Evolutionary conservation across 2,888 invertebrate genomes (phyloP).

Genomic region (Zonitis immaculata): DNA sequence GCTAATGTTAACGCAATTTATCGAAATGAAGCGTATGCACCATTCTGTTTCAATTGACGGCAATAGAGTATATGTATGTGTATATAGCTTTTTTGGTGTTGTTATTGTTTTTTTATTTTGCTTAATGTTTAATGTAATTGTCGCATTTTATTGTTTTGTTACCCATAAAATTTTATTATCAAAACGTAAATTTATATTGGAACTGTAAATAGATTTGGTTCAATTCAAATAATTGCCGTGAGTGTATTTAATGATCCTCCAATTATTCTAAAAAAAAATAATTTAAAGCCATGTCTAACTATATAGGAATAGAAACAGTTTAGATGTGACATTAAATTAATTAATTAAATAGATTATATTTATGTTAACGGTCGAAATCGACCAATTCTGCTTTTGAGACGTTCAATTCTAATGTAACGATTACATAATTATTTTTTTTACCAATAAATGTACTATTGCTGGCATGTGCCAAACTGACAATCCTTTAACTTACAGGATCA

Average conservation of each 20-base stretch:
- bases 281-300: no score
- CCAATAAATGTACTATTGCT: background rate
- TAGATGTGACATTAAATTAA: no score
- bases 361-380: no score
- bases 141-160: background rate
- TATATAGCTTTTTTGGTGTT: background rate
- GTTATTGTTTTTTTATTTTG: conserved; percentile 1
- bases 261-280: conserved; percentile 1
- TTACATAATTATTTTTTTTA: no score
- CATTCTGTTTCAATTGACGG: no score
- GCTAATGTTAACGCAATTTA: no score
- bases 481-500: conserved; percentile 31
- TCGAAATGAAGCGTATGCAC: no score
- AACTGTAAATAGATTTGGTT: conserved; percentile 17
- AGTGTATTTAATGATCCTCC: conserved; percentile 15
- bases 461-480: background rate
- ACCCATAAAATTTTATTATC: conserved; percentile 8
- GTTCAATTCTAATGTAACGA: background rate
- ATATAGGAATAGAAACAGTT: no score
- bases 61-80: no score
- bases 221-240: conserved; percentile 12
- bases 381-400: no score
- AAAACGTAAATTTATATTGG: conserved; percentile 9
- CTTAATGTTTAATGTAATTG: background rate
- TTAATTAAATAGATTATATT: no score